These are phyloP conservation scores for Leucozona laternaria DNA, from an alignment of 2,888 invertebrate genomes.

Conservation along the genomic window DNA sequence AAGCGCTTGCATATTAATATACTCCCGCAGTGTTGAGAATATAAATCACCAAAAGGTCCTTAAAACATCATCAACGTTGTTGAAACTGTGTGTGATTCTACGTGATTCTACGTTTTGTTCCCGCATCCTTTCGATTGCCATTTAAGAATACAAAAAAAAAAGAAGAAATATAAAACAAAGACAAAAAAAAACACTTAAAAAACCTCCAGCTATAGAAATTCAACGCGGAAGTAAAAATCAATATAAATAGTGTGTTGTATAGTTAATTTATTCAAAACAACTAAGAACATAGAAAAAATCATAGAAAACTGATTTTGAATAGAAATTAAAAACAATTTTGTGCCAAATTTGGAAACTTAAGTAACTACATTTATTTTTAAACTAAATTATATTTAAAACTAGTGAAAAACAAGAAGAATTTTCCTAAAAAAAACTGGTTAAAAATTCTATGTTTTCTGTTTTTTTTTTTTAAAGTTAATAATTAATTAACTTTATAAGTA, in stretches of 20 bases:
- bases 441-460: constrained; percentile 50
- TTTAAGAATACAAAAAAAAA: no score
- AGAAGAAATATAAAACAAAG: constrained; percentile 36
- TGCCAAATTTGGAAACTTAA: constrained; percentile 70
- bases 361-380: constrained; percentile 46
- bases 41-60: constrained; percentile 37
- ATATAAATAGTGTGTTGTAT: constrained; percentile 61
- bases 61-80: not conserved
- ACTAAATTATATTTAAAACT: constrained; percentile 32
- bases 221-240: constrained; percentile 73
- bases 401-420: constrained; percentile 18
- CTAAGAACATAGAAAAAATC: constrained; percentile 31
- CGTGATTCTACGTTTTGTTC: constrained; percentile 55
- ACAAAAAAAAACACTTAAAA: constrained; percentile 15
- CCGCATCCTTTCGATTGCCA: constrained; percentile 69
- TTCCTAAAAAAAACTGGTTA: constrained; percentile 2
- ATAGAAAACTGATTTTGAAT: constrained; percentile 34
- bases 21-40: constrained; percentile 20
- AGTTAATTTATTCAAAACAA: constrained; percentile 34
- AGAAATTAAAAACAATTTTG: constrained; percentile 57
- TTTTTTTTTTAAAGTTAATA: constrained; percentile 35
- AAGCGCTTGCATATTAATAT: constrained; percentile 41
- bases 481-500: constrained; percentile 51
- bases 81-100: constrained; percentile 40
- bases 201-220: constrained; percentile 35